Conservation (phyloP, 2,888 invertebrate species). For the Seira musarum region DNA sequence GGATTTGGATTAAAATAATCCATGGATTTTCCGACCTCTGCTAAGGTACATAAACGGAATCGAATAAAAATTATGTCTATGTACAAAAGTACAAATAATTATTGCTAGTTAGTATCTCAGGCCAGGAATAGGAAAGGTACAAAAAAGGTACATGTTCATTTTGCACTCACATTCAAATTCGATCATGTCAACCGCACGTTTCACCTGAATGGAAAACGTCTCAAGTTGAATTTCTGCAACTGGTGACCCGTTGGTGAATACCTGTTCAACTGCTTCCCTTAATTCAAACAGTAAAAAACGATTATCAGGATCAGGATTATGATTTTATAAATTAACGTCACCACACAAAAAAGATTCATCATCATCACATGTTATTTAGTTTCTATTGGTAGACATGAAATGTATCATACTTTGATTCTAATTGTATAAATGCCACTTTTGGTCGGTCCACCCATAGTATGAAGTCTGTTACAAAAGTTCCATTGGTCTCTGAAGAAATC, state of each 20-base stretch:
- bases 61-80: no score
- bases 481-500: not conserved
- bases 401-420: constrained; percentile 18
- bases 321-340: not conserved
- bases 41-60: no score
- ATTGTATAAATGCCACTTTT: constrained; percentile 14
- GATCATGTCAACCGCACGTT: constrained; percentile 11
- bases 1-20: no score
- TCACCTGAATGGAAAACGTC: constrained; percentile 9
- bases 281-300: not conserved
- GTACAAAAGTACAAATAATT: no score
- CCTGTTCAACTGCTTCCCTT: not conserved
- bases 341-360: not conserved
- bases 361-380: no score
- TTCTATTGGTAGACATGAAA: no score
- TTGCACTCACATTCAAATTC: constrained; percentile 15
- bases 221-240: not conserved
- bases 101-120: no score
- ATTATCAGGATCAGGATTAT: not conserved
- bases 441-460: constrained; percentile 8
- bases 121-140: no score
- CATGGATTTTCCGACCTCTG: no score
- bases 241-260: not conserved
- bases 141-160: no score
- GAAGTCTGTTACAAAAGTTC: constrained; percentile 20